phyloP scores from a whole-genome alignment of 2,113 vertebrate species.

The Daphoenositta chrysoptera region DNA sequence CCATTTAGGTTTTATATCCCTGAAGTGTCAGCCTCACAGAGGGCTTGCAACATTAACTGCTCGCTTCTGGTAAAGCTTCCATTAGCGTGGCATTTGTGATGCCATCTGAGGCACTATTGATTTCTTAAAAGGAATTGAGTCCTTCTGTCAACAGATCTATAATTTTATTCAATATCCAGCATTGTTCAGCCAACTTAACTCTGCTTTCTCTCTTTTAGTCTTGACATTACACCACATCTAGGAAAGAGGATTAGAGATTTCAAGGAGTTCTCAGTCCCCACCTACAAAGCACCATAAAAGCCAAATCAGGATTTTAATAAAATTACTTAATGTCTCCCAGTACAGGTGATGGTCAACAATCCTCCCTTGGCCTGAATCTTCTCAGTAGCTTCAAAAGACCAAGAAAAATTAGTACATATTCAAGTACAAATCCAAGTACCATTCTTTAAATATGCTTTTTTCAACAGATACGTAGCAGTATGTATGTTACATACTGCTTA shows the following conservation, averaged over 20 bases:
- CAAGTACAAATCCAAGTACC: not conserved
- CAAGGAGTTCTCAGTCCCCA: not conserved
- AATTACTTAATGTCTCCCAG: not conserved
- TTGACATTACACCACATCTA: not conserved
- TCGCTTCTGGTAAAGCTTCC: conserved; percentile 29
- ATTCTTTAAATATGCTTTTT: not conserved
- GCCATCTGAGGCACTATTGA: conserved; percentile 29
- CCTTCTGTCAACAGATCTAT: conserved; percentile 3
- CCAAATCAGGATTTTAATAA: not conserved
- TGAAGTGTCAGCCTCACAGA: not conserved
- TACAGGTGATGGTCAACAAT: not conserved
- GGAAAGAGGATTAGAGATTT: not conserved
- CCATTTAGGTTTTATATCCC: not conserved
- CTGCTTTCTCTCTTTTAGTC: not conserved
- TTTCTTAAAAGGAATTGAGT: conserved; percentile 66
- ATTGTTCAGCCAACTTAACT: not conserved
- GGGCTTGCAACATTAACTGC: not conserved
- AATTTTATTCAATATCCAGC: not conserved
- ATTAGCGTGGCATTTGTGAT: conserved; percentile 4
- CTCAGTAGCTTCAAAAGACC: not conserved
- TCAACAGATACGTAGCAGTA: not conserved
- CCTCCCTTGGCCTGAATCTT: not conserved
- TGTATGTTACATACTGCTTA: no score
- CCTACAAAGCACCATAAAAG: not conserved
- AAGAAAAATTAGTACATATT: not conserved